Evolutionary conservation across 2,888 invertebrate genomes (phyloP).

Genomic region (Volucella inanis): DNA sequence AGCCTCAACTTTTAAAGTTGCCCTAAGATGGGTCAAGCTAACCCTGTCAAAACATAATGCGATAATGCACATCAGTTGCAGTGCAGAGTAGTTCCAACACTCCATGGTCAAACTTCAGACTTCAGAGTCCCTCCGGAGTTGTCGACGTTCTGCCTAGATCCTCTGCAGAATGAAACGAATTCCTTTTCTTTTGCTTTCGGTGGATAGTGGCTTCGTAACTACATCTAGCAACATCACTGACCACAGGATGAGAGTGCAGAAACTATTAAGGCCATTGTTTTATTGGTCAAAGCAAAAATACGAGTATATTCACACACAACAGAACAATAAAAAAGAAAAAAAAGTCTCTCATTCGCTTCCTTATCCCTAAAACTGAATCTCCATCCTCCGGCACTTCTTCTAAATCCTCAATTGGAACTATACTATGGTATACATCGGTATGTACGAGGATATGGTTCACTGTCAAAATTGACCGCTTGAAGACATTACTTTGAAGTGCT

Average conservation of each 20-base stretch:
- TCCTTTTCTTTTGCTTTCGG: slow-evolving; percentile 14
- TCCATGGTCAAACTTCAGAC: slow-evolving; percentile 11
- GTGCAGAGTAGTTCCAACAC: slow-evolving; percentile 5
- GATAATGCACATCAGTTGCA: slow-evolving; percentile 62
- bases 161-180: slow-evolving; percentile 31
- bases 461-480: slow-evolving; percentile 64
- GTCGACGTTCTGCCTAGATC: slow-evolving; percentile 16
- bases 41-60: slow-evolving; percentile 58
- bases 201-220: slow-evolving; percentile 5
- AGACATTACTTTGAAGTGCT: slow-evolving; percentile 73
- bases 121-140: slow-evolving; percentile 13
- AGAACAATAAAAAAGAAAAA: slow-evolving; percentile 65
- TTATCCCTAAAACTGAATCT: slow-evolving; percentile 7
- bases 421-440: background rate
- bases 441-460: slow-evolving; percentile 17
- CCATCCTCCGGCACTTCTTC: slow-evolving; percentile 59
- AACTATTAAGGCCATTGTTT: slow-evolving; percentile 63
- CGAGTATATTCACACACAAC: slow-evolving; percentile 34
- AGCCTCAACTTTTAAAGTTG: slow-evolving; percentile 27
- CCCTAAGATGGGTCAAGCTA: slow-evolving; percentile 42
- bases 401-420: slow-evolving; percentile 52
- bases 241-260: slow-evolving; percentile 32
- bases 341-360: slow-evolving; percentile 32
- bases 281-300: slow-evolving; percentile 61
- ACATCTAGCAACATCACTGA: slow-evolving; percentile 16